Conservation (phyloP, 2,888 invertebrate genomes). For the Ramazzottius varieornatus region DNA sequence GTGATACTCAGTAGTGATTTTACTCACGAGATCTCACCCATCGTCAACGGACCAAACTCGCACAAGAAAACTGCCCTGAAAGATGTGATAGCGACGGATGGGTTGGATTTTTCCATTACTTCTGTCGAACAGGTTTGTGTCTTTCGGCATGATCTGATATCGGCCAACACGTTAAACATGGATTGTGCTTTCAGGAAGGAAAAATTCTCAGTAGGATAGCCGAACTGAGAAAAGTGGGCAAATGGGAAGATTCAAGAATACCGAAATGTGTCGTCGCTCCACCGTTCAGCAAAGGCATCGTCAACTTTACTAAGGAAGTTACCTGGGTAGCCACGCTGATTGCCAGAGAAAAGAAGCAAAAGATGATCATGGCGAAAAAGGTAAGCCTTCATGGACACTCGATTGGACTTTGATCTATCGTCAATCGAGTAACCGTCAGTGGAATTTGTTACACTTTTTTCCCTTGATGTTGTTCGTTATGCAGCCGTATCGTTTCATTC, state of each 20-base stretch:
- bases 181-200: slow-evolving; percentile 56
- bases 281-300: slow-evolving; percentile 4
- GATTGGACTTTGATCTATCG: neutral
- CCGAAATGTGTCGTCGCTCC: slow-evolving; percentile 35
- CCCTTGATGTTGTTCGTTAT: too few species aligned
- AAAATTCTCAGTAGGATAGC: slow-evolving; percentile 70
- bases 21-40: neutral
- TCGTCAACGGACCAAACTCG: neutral
- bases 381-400: neutral
- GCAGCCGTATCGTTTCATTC: neutral
- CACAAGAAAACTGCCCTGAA: neutral
- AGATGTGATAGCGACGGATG: neutral
- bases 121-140: neutral
- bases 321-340: slow-evolving; percentile 1
- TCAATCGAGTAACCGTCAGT: too few species aligned
- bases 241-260: slow-evolving; percentile 72
- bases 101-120: neutral
- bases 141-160: neutral
- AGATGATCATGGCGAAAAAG: neutral
- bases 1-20: neutral
- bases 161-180: too few species aligned
- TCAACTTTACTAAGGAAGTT: neutral
- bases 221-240: slow-evolving; percentile 68
- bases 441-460: too few species aligned
- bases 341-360: neutral